Conservation (phyloP, 2,888 invertebrate genomes). For the Polyommatus icarus region DNA sequence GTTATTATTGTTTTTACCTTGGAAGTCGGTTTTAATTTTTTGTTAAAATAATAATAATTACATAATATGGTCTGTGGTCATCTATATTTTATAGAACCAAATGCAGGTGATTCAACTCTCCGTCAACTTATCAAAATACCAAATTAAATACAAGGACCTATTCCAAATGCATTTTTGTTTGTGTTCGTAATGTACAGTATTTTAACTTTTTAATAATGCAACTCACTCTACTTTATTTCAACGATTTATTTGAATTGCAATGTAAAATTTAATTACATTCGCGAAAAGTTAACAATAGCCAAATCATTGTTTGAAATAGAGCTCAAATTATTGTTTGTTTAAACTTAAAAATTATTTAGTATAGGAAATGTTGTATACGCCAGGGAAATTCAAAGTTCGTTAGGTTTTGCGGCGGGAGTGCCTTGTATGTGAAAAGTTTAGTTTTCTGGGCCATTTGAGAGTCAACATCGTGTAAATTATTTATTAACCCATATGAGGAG, state of each 20-base stretch:
- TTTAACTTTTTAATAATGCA: too few species aligned
- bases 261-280: neutral
- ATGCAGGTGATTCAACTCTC: neutral
- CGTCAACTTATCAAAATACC: neutral
- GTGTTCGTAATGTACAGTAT: neutral
- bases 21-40: too few species aligned
- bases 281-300: neutral
- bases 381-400: slow-evolving; percentile 40
- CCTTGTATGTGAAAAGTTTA: slow-evolving; percentile 34
- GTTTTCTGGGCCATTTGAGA: slow-evolving; percentile 34
- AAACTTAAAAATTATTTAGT: slow-evolving; percentile 34
- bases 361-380: slow-evolving; percentile 36
- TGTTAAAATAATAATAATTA: too few species aligned
- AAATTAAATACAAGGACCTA: neutral
- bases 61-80: too few species aligned
- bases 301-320: neutral
- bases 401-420: slow-evolving; percentile 33
- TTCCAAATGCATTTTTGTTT: neutral
- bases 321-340: neutral
- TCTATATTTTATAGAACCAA: too few species aligned
- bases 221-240: neutral
- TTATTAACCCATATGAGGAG: slow-evolving; percentile 7
- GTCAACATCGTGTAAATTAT: slow-evolving; percentile 28
- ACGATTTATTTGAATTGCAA: neutral
- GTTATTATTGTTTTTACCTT: too few species aligned